A percentile compares a stretch with the other conserved stretches of the same genome.
Evolutionary conservation across 2,797 vertebrate genomes (phyloP).

Genomic region (Enteromius fasciolatus): DNA sequence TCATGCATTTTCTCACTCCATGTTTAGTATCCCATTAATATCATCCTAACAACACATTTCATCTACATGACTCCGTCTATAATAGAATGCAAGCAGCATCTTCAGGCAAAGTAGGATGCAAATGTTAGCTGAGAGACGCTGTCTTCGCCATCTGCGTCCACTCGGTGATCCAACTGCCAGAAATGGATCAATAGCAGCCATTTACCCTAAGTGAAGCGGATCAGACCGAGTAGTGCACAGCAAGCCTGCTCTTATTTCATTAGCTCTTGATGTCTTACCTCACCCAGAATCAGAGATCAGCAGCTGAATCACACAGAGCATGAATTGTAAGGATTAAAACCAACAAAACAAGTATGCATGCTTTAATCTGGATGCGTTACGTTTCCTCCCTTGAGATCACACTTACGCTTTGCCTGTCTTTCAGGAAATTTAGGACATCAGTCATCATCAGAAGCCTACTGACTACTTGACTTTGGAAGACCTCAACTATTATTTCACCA

Average conservation of each 20-base stretch:
- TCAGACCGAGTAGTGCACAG: not conserved
- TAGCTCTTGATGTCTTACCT: slow-evolving; percentile 14
- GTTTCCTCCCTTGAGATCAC: not conserved
- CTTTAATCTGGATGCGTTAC: not conserved
- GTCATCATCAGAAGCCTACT: not conserved
- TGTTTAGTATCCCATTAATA: not conserved
- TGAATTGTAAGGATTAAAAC: not conserved
- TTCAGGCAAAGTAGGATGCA: slow-evolving; percentile 2
- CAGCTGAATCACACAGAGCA: slow-evolving; percentile 5
- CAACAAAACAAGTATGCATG: not conserved
- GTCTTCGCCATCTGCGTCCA: not conserved
- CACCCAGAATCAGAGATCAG: slow-evolving; percentile 18
- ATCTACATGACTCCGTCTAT: not conserved
- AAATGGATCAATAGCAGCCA: slow-evolving; percentile 40
- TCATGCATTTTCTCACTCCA: not conserved
- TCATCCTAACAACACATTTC: not conserved
- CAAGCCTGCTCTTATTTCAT: slow-evolving; percentile 29
- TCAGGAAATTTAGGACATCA: slow-evolving; percentile 2
- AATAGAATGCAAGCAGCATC: not conserved
- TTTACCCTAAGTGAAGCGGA: slow-evolving; percentile 38
- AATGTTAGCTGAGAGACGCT: not conserved
- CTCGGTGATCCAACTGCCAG: slow-evolving; percentile 25
- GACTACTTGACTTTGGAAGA: not conserved
- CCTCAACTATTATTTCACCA: not conserved
- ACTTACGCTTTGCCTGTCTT: not conserved